These are phyloP conservation scores for Eubasilissa regina DNA, from an alignment of 1,140 invertebrate species.

Conservation along the genomic window DNA sequence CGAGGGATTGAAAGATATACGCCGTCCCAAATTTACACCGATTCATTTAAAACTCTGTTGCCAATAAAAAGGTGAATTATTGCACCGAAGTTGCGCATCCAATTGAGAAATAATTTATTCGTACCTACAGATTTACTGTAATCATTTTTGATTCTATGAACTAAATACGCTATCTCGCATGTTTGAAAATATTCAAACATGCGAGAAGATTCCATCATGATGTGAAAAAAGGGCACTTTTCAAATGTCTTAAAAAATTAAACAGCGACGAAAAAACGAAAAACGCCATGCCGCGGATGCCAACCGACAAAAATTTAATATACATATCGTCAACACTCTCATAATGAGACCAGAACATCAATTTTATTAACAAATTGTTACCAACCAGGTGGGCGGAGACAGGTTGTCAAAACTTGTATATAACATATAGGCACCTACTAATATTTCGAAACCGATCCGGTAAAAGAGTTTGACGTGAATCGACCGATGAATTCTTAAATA, in stretches of 20 bases:
- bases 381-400: conserved; percentile 18
- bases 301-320: no score
- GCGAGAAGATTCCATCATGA: no score
- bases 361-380: background rate
- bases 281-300: no score
- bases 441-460: background rate
- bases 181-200: no score
- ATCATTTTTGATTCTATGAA: no score
- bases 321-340: background rate
- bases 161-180: no score
- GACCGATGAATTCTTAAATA: background rate
- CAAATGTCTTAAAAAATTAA: no score
- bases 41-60: conserved; percentile 19
- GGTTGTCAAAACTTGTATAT: conserved; percentile 18
- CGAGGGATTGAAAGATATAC: conserved; percentile 24
- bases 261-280: no score
- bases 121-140: background rate
- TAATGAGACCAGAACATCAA: conserved; percentile 4
- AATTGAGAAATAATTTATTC: conserved; percentile 33
- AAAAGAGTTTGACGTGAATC: background rate
- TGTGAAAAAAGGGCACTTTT: no score
- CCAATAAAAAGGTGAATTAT: conserved; percentile 34
- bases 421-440: background rate
- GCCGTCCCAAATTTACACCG: conserved; percentile 2
- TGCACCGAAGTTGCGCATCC: background rate